Evolutionary conservation across 2,888 invertebrate genomes (phyloP), one percentile per base, ranked within the genome.

Genomic region (Lasius fuliginosus): DNA sequence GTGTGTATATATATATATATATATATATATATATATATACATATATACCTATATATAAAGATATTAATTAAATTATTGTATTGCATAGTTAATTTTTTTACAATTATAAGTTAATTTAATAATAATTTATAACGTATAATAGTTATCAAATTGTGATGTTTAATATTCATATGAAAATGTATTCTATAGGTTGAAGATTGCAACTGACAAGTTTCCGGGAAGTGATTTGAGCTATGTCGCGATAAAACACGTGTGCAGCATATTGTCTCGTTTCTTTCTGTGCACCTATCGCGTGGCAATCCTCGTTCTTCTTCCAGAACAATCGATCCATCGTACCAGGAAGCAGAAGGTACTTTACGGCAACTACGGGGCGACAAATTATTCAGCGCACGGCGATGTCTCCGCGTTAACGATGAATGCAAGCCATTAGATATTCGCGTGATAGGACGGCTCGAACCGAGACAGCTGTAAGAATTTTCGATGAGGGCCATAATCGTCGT

Each of bases 321-420:
- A 86, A 87, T 89, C 88, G 91, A 91, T 91, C 90, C 90, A 87
- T 90, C 88, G 88, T 83, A 82, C 88, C 84, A 84, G 87, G 87
- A 87, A 85, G 86, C 82, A 87, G 85, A 79, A 79, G 79, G 86
- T 81, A 88, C 88, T 87, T 88, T 86, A 87, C 86, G 85, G 84
- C 83, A 86, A 87, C 90, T 88, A 82, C 65, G 49, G 36, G 68
- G 71, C 85, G 87, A 90, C 90, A 90, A 92, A 92, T 92, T 92
- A 92, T 92, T 92, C 91, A 90, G 71, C 76, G 84, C 82, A 68
- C 73, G 83, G 64, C 84, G 88, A 87, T 84, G 84, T 89, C 88
- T 87, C 85, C 85, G 69, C 49, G 83, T 82, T 85, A 90, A 85
- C 83, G 83, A 85, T 84, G 81, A 82, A 86, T 79, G 65, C 79